phyloP scores from a whole-genome alignment of 2,797 vertebrate genomes.

The Rhinophrynus dorsalis region DNA sequence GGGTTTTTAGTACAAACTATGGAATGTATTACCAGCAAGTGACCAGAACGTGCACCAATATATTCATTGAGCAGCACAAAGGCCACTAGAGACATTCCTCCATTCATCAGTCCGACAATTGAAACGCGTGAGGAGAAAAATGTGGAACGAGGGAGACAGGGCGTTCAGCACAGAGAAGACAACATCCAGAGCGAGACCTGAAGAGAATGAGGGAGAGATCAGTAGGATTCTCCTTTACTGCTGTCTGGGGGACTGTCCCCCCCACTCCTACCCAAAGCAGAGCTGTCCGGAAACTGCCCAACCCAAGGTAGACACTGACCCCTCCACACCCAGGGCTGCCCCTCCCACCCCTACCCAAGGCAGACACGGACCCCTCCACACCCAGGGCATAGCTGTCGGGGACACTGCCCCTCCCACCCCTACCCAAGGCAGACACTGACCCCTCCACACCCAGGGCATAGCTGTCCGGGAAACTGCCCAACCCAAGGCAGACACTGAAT shows the following conservation, averaged over 20 bases:
- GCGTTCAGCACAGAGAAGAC: constrained; percentile 73
- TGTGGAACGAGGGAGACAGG: constrained; percentile 69
- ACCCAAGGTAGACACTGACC: background rate
- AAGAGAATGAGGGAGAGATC: constrained; percentile 10
- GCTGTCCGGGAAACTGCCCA: too few species aligned
- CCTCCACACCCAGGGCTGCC: too few species aligned
- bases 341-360: too few species aligned
- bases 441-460: too few species aligned
- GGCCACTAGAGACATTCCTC: constrained; percentile 77
- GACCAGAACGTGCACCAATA: constrained; percentile 77
- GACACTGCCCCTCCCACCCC: too few species aligned
- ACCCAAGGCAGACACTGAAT: too few species aligned
- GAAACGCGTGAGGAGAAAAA: constrained; percentile 72
- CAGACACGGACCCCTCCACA: too few species aligned
- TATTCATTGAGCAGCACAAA: constrained; percentile 79
- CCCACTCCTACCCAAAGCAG: background rate
- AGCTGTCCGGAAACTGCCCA: too few species aligned
- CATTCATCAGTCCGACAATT: constrained; percentile 76
- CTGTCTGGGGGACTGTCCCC: too few species aligned
- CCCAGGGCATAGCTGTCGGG: too few species aligned
- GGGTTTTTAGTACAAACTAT: background rate
- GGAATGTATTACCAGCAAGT: constrained; percentile 69
- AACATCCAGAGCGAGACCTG: constrained; percentile 76
- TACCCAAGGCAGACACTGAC: too few species aligned
- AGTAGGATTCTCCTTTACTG: too few species aligned